A percentile compares a stretch with the other conserved stretches of the same genome.
phyloP scores from a whole-genome alignment of 2,113 vertebrate species.

The Anthoscopus minutus region DNA sequence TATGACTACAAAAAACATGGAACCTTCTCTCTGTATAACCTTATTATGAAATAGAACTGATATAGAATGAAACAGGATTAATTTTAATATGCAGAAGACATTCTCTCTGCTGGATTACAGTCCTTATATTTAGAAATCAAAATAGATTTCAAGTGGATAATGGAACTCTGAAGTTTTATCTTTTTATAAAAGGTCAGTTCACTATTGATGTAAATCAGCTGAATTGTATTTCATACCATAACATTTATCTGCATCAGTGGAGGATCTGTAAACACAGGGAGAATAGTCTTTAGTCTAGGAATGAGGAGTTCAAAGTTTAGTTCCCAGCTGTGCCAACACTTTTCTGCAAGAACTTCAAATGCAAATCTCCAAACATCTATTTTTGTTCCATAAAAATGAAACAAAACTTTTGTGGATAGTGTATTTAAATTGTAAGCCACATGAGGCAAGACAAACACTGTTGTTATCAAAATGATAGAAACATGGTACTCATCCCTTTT shows the following conservation, averaged over 20 bases:
- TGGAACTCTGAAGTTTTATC: background rate
- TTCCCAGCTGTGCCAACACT: background rate
- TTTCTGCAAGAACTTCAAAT: background rate
- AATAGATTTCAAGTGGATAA: constrained; percentile 6
- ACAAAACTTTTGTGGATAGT: background rate
- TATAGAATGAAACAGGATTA: background rate
- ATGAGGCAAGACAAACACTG: background rate
- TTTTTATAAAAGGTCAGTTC: constrained; percentile 1
- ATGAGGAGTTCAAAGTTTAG: background rate
- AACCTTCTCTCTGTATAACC: background rate
- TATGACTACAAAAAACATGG: background rate
- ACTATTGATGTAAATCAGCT: background rate
- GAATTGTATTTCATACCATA: background rate
- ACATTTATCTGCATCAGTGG: background rate
- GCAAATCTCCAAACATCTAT: background rate
- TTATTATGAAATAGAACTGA: background rate
- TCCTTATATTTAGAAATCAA: constrained; percentile 10
- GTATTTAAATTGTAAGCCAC: background rate
- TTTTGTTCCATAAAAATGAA: background rate
- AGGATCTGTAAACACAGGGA: background rate
- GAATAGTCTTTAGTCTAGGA: background rate
- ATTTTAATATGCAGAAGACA: background rate
- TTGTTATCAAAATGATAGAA: background rate
- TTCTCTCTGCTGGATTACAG: background rate
- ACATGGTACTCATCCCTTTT: background rate